Conservation (phyloP, 2,113 vertebrate genomes). For the Struthidea cinerea region DNA sequence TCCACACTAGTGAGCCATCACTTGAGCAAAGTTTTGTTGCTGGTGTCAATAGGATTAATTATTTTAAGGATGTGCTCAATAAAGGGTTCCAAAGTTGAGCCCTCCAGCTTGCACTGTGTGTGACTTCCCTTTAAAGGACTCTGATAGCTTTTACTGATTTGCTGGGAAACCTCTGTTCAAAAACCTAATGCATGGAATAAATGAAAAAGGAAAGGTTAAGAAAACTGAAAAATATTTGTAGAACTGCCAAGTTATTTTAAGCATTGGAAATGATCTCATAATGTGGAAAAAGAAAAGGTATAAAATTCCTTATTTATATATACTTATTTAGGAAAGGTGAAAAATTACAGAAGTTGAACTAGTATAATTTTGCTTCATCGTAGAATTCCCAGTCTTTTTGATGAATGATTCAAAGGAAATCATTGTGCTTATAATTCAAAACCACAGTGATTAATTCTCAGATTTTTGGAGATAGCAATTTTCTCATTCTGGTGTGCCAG, state of each 20-base stretch:
- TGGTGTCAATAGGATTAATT: not conserved
- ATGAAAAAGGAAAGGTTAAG: conserved; percentile 12
- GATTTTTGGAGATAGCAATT: not conserved
- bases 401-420: not conserved
- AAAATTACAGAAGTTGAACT: not conserved
- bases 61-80: not conserved
- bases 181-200: not conserved
- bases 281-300: not conserved
- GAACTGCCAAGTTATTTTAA: not conserved
- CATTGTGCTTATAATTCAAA: not conserved
- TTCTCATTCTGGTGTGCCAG: not conserved
- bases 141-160: not conserved
- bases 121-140: not conserved
- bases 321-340: not conserved
- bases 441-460: not conserved
- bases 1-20: not conserved
- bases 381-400: not conserved
- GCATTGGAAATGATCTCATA: not conserved
- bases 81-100: not conserved
- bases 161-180: not conserved
- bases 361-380: not conserved
- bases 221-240: not conserved
- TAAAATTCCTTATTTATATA: not conserved
- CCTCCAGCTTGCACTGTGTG: not conserved
- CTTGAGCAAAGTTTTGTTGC: not conserved